Evolutionary conservation across 2,797 vertebrate species (phyloP), one percentile per base, ranked within the genome.

Genomic region (Hephaestus fuliginosus): DNA sequence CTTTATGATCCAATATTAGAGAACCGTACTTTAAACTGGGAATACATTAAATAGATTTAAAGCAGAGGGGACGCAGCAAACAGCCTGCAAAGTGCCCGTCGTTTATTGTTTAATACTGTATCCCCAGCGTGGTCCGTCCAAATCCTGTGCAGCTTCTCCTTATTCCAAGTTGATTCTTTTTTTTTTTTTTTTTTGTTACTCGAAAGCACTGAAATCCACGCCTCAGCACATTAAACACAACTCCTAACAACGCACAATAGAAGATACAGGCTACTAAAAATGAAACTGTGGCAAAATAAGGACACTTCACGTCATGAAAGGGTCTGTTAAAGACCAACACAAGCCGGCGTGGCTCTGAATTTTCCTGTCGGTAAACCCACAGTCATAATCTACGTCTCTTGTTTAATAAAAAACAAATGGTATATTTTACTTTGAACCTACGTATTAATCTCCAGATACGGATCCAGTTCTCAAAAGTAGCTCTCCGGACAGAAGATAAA

Each of bases 51-150:
- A 57, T 48, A 13, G n/a, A 72, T 72, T 33, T 51, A 81, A 73
- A 8, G 67, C 18, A 2, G 25, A 1, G 20, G 70, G 60, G 9
- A 25, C 52, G 33, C 60, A n/a, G 60, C 14, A 30, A 43, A 62
- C 66, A 73, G 41, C 48, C 28, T 46, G 43, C 15, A 33, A 57
- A 70, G 62, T 68, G 58, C n/a, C 18, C 66, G 56, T 20, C 66
- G 68, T 52, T 75, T 71, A 82, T 88, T 87, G 71, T 86, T 86
- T 68, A 64, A 69, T 53, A 10, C 44, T 33, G 65, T 49, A 52
- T 79, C 76, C n/a, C 57, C 67, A 51, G 55, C 61, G 43, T 30
- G 68, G 13, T 76, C 46, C 63, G 66, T 62, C 39, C 52, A 52
- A 33, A 12, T 57, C 39, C 20, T 55, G 62, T 44, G 33, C 46